Percentiles rank a stretch among this genome's conserved stretches.
phyloP scores from a whole-genome alignment of 1,140 invertebrate species.

The Trichogramma pretiosum region DNA sequence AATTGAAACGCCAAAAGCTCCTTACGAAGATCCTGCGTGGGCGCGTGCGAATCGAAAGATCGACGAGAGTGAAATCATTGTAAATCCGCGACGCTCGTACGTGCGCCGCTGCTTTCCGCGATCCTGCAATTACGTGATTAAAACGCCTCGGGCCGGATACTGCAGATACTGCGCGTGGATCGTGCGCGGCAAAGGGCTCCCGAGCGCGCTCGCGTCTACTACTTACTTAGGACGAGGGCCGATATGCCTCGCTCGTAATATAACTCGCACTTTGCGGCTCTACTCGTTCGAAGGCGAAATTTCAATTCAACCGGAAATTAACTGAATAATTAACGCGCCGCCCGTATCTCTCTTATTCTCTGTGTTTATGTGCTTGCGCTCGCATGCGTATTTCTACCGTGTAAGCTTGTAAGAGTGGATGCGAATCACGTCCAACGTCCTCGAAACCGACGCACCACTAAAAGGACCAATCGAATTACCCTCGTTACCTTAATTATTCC shows the following conservation, averaged over 20 bases:
- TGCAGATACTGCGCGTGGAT: constrained; percentile 10
- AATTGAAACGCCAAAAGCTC: no score
- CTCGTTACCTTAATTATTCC: constrained; percentile 7
- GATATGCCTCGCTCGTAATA: constrained; percentile 18
- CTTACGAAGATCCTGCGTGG: no score
- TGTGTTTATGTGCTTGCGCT: no score
- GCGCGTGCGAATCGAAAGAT: no score
- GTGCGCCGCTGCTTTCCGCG: constrained; percentile 32
- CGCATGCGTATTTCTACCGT: no score
- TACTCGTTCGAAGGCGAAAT: constrained; percentile 20
- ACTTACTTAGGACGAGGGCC: no score
- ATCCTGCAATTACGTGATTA: constrained; percentile 45
- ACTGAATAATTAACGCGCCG: constrained; percentile 40
- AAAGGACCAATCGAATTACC: not conserved
- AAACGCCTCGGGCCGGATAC: constrained; percentile 39
- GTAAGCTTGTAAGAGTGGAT: not conserved
- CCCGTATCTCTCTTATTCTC: no score
- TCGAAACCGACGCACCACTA: not conserved
- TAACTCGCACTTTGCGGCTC: constrained; percentile 26
- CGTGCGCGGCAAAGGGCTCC: constrained; percentile 24
- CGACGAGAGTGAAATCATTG: no score
- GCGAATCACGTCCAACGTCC: not conserved
- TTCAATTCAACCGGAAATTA: constrained; percentile 43
- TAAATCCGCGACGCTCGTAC: no score
- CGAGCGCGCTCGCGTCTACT: no score